A percentile compares a stretch with the other conserved stretches of the same genome.
Conservation (phyloP, 2,797 vertebrate species). For the Trichosurus vulpecula region DNA sequence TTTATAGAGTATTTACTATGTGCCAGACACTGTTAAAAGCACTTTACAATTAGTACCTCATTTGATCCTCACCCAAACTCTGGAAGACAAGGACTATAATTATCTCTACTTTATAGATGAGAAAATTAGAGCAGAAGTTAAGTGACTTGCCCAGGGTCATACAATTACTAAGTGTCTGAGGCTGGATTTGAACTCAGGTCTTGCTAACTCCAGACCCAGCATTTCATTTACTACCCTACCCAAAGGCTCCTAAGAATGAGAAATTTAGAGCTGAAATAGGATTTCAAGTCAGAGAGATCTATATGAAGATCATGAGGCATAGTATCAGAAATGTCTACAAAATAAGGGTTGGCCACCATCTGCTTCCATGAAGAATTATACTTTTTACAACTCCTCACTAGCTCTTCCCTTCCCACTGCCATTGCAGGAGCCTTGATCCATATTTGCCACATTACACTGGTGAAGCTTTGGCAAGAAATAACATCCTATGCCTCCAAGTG, state of each 20-base stretch:
- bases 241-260: not conserved
- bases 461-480: not conserved
- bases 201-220: not conserved
- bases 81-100: not conserved
- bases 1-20: not conserved
- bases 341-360: not conserved
- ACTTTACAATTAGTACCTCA: not conserved
- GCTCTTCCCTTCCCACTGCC: not conserved
- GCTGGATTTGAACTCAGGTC: not conserved
- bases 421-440: not conserved
- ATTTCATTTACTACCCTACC: not conserved
- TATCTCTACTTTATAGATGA: not conserved
- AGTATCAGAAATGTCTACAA: not conserved
- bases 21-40: not conserved
- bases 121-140: not conserved
- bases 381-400: not conserved
- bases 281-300: not conserved
- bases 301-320: not conserved
- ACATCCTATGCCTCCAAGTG: not conserved
- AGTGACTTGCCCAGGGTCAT: not conserved
- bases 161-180: not conserved
- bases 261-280: not conserved
- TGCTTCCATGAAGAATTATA: not conserved
- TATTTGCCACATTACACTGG: not conserved
- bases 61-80: not conserved